A percentile compares a stretch with the other conserved stretches of the same genome.
Conservation (phyloP, 2,113 vertebrate genomes). For the Saccopteryx leptura region DNA sequence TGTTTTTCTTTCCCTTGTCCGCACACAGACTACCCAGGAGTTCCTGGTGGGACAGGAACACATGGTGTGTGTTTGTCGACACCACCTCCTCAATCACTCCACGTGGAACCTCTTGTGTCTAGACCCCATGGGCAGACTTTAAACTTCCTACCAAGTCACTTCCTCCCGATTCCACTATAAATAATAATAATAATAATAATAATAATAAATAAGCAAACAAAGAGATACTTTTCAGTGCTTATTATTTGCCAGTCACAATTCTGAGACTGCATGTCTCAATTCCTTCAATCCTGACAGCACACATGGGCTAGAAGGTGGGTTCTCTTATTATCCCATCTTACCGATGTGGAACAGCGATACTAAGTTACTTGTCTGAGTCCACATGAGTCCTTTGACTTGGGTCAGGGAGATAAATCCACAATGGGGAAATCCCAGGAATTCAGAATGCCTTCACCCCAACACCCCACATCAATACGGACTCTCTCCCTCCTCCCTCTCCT, state of each 20-base stretch:
- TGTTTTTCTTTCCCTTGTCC: slow-evolving; percentile 26
- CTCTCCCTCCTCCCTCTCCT: neutral
- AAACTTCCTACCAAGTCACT: neutral
- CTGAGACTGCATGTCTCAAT: neutral
- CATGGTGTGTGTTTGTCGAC: neutral
- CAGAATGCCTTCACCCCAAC: too few relatives aligned
- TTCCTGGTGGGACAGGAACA: neutral
- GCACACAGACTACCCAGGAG: slow-evolving; percentile 28
- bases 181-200: neutral
- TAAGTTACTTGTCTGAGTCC: neutral
- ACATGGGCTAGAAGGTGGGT: neutral
- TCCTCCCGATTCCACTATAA: neutral
- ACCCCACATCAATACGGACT: neutral
- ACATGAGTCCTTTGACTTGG: neutral
- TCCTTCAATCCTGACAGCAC: neutral
- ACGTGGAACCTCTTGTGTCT: neutral
- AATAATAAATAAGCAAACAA: neutral
- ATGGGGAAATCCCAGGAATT: neutral
- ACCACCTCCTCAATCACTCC: fast-evolving
- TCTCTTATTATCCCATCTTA: neutral
- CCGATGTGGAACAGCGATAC: neutral
- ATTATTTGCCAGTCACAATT: neutral
- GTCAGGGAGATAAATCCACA: neutral
- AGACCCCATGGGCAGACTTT: neutral
- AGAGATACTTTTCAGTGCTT: neutral